A percentile compares a stretch with the other conserved stretches of the same genome.
Evolutionary conservation across 2,888 invertebrate species (phyloP).

Genomic region (Hylaea fasciaria): DNA sequence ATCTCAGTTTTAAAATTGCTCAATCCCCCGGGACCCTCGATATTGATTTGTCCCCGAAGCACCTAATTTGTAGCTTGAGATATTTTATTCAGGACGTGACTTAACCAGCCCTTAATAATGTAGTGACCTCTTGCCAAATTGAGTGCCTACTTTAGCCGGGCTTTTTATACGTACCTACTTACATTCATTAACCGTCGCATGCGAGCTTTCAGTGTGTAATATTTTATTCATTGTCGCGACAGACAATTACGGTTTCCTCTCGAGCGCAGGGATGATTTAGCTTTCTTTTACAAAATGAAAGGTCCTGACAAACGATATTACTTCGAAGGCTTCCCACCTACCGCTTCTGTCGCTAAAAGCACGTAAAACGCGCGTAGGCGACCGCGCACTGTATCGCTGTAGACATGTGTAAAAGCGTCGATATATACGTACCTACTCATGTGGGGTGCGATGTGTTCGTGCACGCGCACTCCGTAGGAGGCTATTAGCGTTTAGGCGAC

Average conservation of each 20-base stretch:
- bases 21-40: constrained; percentile 74
- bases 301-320: constrained; percentile 73
- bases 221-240: constrained; percentile 64
- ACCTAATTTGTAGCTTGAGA: constrained; percentile 75
- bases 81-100: constrained; percentile 72
- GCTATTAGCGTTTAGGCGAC: constrained; percentile 83
- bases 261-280: constrained; percentile 62
- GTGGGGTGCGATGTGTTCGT: constrained; percentile 50
- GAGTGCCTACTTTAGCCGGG: constrained; percentile 38
- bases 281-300: constrained; percentile 72
- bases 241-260: constrained; percentile 67
- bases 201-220: constrained; percentile 53
- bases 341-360: constrained; percentile 70
- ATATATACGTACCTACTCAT: constrained; percentile 43
- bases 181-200: constrained; percentile 39
- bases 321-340: constrained; percentile 64
- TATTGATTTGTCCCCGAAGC: constrained; percentile 80
- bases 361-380: constrained; percentile 67
- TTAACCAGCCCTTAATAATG: constrained; percentile 58
- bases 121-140: constrained; percentile 43
- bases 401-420: constrained; percentile 38
- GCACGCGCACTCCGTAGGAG: constrained; percentile 71
- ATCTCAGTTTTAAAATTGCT: constrained; percentile 84
- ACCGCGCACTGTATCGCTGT: constrained; percentile 37
- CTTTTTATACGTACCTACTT: constrained; percentile 34